Percentiles rank a stretch among this genome's conserved stretches.
Conservation (phyloP, 2,797 vertebrate species). For the Lepilemur septentrionalis region DNA sequence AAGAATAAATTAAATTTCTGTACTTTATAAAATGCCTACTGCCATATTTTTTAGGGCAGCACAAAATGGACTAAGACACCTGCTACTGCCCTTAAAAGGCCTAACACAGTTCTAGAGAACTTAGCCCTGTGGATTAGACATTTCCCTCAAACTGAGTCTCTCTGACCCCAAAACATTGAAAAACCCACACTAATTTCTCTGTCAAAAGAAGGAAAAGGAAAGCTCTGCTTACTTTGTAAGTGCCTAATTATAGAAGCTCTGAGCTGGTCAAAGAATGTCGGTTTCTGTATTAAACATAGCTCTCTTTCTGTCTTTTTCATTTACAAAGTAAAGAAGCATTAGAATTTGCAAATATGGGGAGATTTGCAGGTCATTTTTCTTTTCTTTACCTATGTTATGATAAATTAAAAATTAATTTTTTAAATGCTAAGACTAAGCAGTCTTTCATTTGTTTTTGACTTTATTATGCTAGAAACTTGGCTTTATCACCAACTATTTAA, state of each 20-base stretch:
- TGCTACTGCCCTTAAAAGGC: neutral
- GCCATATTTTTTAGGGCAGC: neutral
- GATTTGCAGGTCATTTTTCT: neutral
- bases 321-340: conserved; percentile 24
- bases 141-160: neutral
- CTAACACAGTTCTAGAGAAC: neutral
- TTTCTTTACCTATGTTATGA: neutral
- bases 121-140: neutral
- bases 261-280: neutral
- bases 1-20: neutral
- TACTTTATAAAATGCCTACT: neutral
- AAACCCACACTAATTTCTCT: neutral
- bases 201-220: neutral
- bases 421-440: neutral
- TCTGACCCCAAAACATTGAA: neutral
- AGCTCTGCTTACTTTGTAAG: neutral
- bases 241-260: neutral
- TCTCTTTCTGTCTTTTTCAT: neutral
- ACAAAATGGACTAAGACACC: neutral
- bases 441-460: conserved; percentile 32
- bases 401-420: conserved; percentile 46
- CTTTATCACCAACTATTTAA: neutral
- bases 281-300: neutral
- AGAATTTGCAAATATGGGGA: conserved; percentile 18
- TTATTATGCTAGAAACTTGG: neutral